Evolutionary conservation across 64 coral and sea anemone genomes (phyloP).

Genomic region (Actinia equina): DNA sequence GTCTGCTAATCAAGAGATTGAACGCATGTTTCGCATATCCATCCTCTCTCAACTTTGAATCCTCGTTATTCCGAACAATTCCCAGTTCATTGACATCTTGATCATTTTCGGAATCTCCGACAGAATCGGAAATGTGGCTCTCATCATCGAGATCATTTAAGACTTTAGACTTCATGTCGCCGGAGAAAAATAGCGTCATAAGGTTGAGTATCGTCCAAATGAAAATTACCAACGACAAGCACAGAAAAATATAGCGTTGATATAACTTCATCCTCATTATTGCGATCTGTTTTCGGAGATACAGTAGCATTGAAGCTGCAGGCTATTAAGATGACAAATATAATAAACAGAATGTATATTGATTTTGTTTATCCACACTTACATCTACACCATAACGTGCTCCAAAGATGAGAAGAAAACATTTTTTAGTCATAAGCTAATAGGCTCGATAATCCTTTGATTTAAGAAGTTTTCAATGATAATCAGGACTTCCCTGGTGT

Average conservation of each 20-base stretch:
- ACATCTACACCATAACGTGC: neutral
- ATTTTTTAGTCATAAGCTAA: neutral
- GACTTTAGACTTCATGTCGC: constrained; percentile 8
- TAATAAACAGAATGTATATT: neutral
- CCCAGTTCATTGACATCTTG: constrained; percentile 41
- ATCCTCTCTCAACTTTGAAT: constrained; percentile 50
- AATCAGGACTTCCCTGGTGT: neutral
- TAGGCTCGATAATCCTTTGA: neutral
- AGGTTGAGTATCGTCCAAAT: constrained; percentile 52
- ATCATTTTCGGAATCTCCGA: constrained; percentile 12
- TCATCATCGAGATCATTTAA: neutral
- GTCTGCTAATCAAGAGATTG: constrained; percentile 84
- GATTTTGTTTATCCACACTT: neutral
- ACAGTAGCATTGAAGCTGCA: neutral
- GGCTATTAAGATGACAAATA: neutral
- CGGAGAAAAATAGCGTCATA: constrained; percentile 22
- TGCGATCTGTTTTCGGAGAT: neutral
- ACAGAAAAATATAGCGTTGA: constrained; percentile 52
- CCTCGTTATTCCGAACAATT: constrained; percentile 60
- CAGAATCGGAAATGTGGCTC: constrained; percentile 8
- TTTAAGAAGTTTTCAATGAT: neutral
- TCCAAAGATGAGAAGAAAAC: neutral
- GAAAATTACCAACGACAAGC: constrained; percentile 12
- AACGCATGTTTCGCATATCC: constrained; percentile 92
- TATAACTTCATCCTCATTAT: constrained; percentile 62